A percentile compares a stretch with the other conserved stretches of the same genome.
Conservation (phyloP, 1,140 invertebrate genomes). For the Nixonia krombeini region DNA sequence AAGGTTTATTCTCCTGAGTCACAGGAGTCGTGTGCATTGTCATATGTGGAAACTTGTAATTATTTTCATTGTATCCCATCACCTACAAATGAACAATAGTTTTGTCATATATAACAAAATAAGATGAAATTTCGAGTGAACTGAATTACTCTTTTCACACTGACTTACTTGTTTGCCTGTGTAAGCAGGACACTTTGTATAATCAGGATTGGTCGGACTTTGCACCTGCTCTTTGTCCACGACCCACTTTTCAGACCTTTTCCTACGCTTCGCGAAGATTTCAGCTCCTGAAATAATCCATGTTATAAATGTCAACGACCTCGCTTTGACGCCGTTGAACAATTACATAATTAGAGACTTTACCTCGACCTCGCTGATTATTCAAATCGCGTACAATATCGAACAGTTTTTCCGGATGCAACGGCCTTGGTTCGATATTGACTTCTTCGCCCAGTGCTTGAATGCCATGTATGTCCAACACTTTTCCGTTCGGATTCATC, state of each 20-base stretch:
- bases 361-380: slow-evolving; percentile 83
- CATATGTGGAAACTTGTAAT: slow-evolving; percentile 31
- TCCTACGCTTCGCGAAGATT: slow-evolving; percentile 89
- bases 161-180: slow-evolving; percentile 54
- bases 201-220: slow-evolving; percentile 48
- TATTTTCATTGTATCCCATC: slow-evolving; percentile 49
- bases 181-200: slow-evolving; percentile 46
- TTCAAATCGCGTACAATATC: slow-evolving; percentile 84
- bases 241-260: slow-evolving; percentile 89
- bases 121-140: not conserved
- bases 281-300: too few relatives aligned
- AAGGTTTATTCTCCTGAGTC: slow-evolving; percentile 51
- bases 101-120: too few relatives aligned
- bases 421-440: slow-evolving; percentile 74
- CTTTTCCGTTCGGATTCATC: slow-evolving; percentile 84
- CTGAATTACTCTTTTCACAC: too few relatives aligned
- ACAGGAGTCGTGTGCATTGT: slow-evolving; percentile 10
- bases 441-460: slow-evolving; percentile 78
- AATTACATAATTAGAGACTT: too few relatives aligned
- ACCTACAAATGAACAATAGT: slow-evolving; percentile 36
- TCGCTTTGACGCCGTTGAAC: too few relatives aligned
- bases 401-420: slow-evolving; percentile 73
- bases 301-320: too few relatives aligned
- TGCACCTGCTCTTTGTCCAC: slow-evolving; percentile 79
- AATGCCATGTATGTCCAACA: slow-evolving; percentile 79